Evolutionary conservation across 2,888 invertebrate genomes (phyloP), one percentile per base, ranked within the genome.

Genomic region (Acronicta aceris): DNA sequence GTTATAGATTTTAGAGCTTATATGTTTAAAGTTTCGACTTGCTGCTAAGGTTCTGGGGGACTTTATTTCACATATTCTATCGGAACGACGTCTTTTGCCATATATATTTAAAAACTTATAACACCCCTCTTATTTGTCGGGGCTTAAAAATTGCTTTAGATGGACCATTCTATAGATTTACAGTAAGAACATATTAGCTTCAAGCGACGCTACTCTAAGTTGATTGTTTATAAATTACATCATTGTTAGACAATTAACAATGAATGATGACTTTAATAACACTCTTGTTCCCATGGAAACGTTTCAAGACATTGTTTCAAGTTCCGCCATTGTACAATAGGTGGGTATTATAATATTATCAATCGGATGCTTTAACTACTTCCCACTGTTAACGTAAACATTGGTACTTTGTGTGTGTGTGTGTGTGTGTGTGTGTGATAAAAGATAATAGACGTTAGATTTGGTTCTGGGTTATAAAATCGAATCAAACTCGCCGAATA

Each of bases 201-300:
- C 13, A 36, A 33, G 4, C 12, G 13, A 15, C 21, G 8, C 7
- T 12, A 36, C 15, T 15, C 15, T 21, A 38, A 49, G 49, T 15
- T 5, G 25, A 38, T 49, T 25, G 49, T 40, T 40, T 49, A 49
- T 25, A 21, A 33, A 15, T 42, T 36, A 45, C 12, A 25, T 54
- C 15, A 54, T 16, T 45, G 15, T 54, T 15, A 17, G 12, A n/a
- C 13, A 38, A 42, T 17, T 38, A 41, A 51, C 13, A 30, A 51
- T 54, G 8, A 54, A 54, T 53, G 12, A 17, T 38, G 38, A 1
- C 13, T n/a, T 30, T 27, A 38, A 27, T 36, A 27, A 17, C 13
- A 45, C 38, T 42, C 10, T 12, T n/a, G 36, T 50, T 50, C 25
- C 57, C 50, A 45, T 57, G 43, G 43, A 43, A 50, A 50, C 43